A percentile compares a stretch with the other conserved stretches of the same genome.
phyloP scores from a whole-genome alignment of 2,797 vertebrate species.

The Tangara arthus region DNA sequence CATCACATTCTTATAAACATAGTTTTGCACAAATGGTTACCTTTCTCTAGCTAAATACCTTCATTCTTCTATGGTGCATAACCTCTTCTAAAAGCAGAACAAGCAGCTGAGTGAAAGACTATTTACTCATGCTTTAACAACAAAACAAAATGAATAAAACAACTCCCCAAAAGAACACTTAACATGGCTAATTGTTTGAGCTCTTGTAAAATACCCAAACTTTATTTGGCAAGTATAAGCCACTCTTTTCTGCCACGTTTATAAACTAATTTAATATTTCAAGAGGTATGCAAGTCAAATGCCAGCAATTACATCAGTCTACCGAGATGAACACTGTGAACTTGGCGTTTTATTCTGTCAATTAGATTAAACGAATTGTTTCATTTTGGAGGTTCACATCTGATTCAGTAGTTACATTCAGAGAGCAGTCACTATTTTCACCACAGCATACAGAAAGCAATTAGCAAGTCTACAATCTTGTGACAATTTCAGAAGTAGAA shows the following conservation, averaged over 20 bases:
- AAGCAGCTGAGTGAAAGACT: not conserved
- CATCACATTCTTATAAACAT: not conserved
- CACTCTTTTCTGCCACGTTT: slow-evolving; percentile 54
- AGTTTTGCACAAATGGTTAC: not conserved
- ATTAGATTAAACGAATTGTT: slow-evolving; percentile 20
- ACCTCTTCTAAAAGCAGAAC: not conserved
- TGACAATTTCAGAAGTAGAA: not conserved
- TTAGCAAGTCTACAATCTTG: not conserved
- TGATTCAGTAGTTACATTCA: slow-evolving; percentile 18
- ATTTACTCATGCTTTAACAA: not conserved
- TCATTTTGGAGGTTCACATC: slow-evolving; percentile 32
- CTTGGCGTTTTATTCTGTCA: slow-evolving; percentile 17
- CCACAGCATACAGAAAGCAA: not conserved
- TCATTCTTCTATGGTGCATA: not conserved
- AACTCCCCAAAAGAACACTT: not conserved
- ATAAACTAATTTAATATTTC: slow-evolving; percentile 69
- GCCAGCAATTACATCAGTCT: slow-evolving; percentile 57
- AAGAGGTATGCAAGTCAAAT: slow-evolving; percentile 51
- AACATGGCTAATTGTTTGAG: not conserved
- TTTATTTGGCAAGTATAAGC: slow-evolving; percentile 40
- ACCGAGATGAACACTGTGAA: slow-evolving; percentile 42
- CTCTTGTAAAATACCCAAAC: slow-evolving; percentile 47
- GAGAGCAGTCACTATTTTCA: not conserved
- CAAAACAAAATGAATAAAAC: not conserved
- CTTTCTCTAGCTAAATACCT: not conserved